Evolutionary conservation across 2,888 invertebrate species (phyloP).

Genomic region (Volucella zonaria): DNA sequence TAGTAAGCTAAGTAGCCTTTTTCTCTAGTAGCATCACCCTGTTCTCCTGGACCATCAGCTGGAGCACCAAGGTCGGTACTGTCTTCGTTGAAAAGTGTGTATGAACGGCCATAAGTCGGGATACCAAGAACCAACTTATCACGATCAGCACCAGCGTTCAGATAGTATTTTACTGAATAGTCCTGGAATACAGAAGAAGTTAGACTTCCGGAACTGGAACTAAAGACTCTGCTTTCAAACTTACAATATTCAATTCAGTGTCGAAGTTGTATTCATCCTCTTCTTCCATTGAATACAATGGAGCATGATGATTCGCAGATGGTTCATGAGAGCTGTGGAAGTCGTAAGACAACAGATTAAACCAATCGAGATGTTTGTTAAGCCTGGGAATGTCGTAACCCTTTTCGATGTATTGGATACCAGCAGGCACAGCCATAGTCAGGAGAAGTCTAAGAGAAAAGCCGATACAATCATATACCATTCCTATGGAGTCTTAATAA

Average conservation of each 20-base stretch:
- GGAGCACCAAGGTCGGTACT: conserved; percentile 93
- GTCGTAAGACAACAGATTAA: conserved; percentile 95
- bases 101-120: conserved; percentile 95
- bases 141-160: conserved; percentile 90
- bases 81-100: conserved; percentile 93
- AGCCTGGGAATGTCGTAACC: conserved; percentile 95
- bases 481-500: no score
- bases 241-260: conserved; percentile 93
- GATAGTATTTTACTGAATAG: conserved; percentile 91
- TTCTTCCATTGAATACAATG: conserved; percentile 90
- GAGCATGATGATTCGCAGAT: conserved; percentile 95
- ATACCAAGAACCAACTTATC: conserved; percentile 93
- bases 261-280: conserved; percentile 94
- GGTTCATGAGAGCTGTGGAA: conserved; percentile 96
- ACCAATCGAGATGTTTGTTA: conserved; percentile 94
- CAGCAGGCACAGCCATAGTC: conserved; percentile 97
- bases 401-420: conserved; percentile 95
- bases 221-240: conserved; percentile 78
- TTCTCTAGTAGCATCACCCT: conserved; percentile 95
- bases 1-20: conserved; percentile 96
- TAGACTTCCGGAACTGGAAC: background rate
- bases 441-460: conserved; percentile 85
- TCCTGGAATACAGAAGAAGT: conserved; percentile 84
- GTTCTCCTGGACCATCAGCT: conserved; percentile 94
- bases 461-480: background rate